Conservation (phyloP, 2,113 vertebrate genomes). For the Clarias batrachus region DNA sequence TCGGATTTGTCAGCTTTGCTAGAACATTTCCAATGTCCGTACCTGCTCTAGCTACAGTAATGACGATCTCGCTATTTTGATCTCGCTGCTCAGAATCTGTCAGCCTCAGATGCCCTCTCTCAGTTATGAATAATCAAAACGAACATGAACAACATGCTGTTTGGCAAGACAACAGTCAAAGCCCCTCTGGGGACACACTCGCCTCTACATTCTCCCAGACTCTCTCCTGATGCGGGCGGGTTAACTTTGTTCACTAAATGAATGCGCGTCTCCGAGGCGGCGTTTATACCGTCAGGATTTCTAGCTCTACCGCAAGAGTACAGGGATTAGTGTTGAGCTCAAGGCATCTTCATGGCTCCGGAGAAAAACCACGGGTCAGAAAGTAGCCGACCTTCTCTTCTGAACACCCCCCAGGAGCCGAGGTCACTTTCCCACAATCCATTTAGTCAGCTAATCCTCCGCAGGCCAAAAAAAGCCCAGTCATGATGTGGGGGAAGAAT, state of each 20-base stretch:
- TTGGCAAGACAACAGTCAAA: background rate
- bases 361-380: conserved; percentile 33
- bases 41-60: background rate
- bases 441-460: conserved; percentile 18
- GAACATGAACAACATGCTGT: background rate
- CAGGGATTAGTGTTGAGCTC: conserved; percentile 24
- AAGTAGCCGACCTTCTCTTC: conserved; percentile 26
- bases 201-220: background rate
- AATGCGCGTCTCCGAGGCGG: background rate
- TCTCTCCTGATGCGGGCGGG: conserved; percentile 22
- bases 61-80: conserved; percentile 2
- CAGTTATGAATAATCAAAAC: background rate
- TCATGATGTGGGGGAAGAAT: conserved; percentile 15
- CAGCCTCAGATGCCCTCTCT: background rate
- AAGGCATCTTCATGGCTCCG: conserved; percentile 16
- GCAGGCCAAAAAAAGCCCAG: conserved; percentile 21
- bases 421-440: conserved; percentile 52
- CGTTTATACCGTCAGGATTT: background rate
- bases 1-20: background rate
- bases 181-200: background rate
- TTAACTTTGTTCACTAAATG: conserved; percentile 19
- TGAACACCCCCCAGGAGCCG: conserved; percentile 22
- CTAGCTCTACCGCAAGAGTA: background rate
- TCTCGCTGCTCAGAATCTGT: background rate
- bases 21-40: conserved; percentile 9